These are phyloP conservation scores for Chelonia mydas DNA, from an alignment of 2,797 vertebrate species.

Conservation along the genomic window DNA sequence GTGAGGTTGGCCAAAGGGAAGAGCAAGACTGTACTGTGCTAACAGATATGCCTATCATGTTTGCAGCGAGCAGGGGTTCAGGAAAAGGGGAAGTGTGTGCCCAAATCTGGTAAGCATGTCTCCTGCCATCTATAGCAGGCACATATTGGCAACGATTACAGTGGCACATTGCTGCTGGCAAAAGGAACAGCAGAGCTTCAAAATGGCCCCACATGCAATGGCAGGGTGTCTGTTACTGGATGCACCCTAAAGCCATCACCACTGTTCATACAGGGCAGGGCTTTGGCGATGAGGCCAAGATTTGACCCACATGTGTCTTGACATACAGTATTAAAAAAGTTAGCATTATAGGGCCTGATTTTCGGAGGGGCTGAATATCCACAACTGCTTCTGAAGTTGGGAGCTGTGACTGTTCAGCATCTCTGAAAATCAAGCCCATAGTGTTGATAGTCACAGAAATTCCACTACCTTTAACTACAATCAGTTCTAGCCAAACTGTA, in stretches of 20 bases:
- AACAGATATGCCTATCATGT: not conserved
- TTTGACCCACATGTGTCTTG: accelerated
- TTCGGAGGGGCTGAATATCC: not conserved
- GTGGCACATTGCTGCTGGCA: not conserved
- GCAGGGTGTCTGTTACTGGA: not conserved
- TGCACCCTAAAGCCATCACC: no score
- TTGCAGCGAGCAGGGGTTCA: not conserved
- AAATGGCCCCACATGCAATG: not conserved
- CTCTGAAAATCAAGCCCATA: not conserved
- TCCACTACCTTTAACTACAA: accelerated
- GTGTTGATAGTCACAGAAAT: not conserved
- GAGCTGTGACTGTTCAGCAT: not conserved
- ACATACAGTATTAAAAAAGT: not conserved
- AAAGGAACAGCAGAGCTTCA: not conserved
- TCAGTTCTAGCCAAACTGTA: not conserved
- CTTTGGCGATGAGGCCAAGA: not conserved
- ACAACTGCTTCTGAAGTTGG: accelerated
- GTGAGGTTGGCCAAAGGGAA: not conserved
- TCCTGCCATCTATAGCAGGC: not conserved
- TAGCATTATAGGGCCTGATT: not conserved
- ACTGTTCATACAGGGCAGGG: not conserved
- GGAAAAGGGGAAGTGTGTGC: accelerated
- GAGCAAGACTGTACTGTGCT: not conserved
- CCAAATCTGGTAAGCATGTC: not conserved
- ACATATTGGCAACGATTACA: not conserved